These are phyloP conservation scores for Callimorpha dominula DNA, from an alignment of 2,888 invertebrate species.

Conservation along the genomic window DNA sequence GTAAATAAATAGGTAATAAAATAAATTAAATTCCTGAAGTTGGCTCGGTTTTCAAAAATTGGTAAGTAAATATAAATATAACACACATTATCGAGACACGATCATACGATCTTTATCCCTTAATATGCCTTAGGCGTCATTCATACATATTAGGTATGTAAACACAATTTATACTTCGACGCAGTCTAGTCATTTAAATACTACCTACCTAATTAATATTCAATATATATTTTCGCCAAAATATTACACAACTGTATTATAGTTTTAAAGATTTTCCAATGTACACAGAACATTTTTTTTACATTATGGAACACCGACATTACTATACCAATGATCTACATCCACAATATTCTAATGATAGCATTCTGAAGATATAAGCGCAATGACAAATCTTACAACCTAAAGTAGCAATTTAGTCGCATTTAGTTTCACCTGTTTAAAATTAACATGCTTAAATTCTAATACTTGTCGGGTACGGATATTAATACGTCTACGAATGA, in stretches of 20 bases:
- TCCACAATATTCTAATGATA: slow-evolving; percentile 34
- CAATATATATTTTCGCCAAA: slow-evolving; percentile 30
- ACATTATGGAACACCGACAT: slow-evolving; percentile 29
- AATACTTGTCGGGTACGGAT: slow-evolving; percentile 15
- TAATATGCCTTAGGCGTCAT: slow-evolving; percentile 24
- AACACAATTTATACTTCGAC: slow-evolving; percentile 31
- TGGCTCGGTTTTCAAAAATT: slow-evolving; percentile 46
- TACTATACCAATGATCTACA: slow-evolving; percentile 26
- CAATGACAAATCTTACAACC: slow-evolving; percentile 24
- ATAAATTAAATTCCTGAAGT: slow-evolving; percentile 47
- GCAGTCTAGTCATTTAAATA: slow-evolving; percentile 30
- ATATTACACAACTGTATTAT: slow-evolving; percentile 30
- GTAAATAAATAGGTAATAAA: slow-evolving; percentile 47
- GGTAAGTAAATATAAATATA: slow-evolving; percentile 22
- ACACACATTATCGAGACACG: slow-evolving; percentile 20
- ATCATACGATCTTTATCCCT: slow-evolving; percentile 27
- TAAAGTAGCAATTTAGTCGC: slow-evolving; percentile 30
- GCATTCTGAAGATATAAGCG: slow-evolving; percentile 19
- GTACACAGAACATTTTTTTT: slow-evolving; percentile 18
- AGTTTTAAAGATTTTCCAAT: slow-evolving; percentile 31
- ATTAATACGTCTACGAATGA: slow-evolving; percentile 29
- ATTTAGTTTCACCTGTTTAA: slow-evolving; percentile 17
- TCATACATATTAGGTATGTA: slow-evolving; percentile 28
- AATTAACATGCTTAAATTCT: slow-evolving; percentile 22
- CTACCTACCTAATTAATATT: slow-evolving; percentile 25